Evolutionary conservation across 2,113 vertebrate genomes (phyloP).

Genomic region (pig (Sus scrofa)): T2T-Sscrofa CM000812.6:169730001-169730500

Average conservation of each 20-base stretch:
- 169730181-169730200: neutral
- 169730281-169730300: neutral
- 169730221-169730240: neutral
- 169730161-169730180: neutral
- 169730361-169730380: accelerated
- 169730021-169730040: neutral
- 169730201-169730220: neutral
- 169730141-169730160: neutral
- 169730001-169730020: neutral
- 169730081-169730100: neutral
- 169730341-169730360: neutral
- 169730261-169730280: accelerated
- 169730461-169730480: neutral
- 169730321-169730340: neutral
- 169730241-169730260: neutral
- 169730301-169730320: neutral
- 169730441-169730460: accelerated
- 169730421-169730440: neutral
- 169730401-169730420: neutral
- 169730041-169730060: neutral
- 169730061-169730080: neutral
- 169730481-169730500: neutral
- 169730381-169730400: neutral
- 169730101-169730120: neutral
- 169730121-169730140: neutral